Conservation (phyloP, 2,113 vertebrate genomes). For the Peromyscus californicus region DNA sequence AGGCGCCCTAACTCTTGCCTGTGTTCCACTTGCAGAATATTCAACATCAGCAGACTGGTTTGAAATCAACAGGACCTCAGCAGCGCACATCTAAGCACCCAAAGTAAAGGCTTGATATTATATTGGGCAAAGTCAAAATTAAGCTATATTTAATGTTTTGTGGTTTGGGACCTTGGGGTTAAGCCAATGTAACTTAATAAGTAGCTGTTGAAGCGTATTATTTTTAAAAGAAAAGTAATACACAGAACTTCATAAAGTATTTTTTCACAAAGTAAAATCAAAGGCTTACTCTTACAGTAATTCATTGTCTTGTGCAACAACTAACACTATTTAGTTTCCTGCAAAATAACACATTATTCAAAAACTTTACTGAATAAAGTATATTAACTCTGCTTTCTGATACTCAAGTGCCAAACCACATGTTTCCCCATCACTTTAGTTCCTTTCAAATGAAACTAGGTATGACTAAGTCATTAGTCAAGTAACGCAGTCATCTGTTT, state of each 20-base stretch:
- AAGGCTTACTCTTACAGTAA: constrained; percentile 46
- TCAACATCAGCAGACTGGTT: not conserved
- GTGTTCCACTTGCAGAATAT: not conserved
- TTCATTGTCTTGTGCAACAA: constrained; percentile 58
- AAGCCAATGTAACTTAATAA: constrained; percentile 60
- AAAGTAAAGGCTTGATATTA: constrained; percentile 34
- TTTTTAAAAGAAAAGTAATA: constrained; percentile 58
- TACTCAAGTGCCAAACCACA: constrained; percentile 75
- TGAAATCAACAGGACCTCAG: constrained; percentile 45
- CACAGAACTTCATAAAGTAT: constrained; percentile 22
- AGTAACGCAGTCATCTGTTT: constrained; percentile 82
- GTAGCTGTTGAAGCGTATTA: constrained; percentile 14
- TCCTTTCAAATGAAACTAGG: constrained; percentile 74
- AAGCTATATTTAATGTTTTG: constrained; percentile 56
- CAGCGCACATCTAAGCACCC: not conserved
- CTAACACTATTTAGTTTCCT: constrained; percentile 51
- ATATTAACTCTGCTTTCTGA: constrained; percentile 71
- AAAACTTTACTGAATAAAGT: constrained; percentile 51
- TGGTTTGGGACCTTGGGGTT: constrained; percentile 28
- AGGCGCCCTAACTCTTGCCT: not conserved
- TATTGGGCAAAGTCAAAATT: constrained; percentile 65
- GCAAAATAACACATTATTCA: constrained; percentile 62
- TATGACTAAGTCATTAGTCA: constrained; percentile 82
- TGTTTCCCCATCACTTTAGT: constrained; percentile 66
- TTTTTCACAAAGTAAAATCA: constrained; percentile 54